Base-by-base conservation (phyloP, 2,888 invertebrate species). In the Mimumesa dahlbomi region DNA sequence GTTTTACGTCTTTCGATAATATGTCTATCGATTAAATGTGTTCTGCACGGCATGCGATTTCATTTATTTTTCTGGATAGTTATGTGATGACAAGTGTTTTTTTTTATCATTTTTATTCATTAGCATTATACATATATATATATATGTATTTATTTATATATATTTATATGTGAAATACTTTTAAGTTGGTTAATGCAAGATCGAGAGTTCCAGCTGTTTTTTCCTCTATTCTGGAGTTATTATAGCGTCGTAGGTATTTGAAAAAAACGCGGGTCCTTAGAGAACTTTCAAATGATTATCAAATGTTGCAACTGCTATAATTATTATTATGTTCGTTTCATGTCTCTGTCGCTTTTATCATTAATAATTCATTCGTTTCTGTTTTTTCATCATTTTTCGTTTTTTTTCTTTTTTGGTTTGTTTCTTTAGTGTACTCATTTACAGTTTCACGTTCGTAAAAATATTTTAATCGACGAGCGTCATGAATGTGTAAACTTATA, bases 231-330 rank as follows among this genome's bases (percentile, higher is more conserved):
- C 22, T 22, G 22, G 43, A 22, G n/a, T 21, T 13, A 13, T n/a
- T 9, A 1, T n/a, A 25, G 42, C 38, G 36, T n/a, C n/a, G n/a
- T 6, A 48, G 9, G 16, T 48, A 19, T 11, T 42, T 9, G 13
- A 36, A 61, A 54, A 21, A 38, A 54, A 16, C 25, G 11, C 29
- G 34, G 42, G 19, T 45, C 34, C 29, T 66, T 18, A 4, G 21
- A 54, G 43, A 75, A 82, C 77, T 82, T 82, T 82, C 82, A 76
- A 73, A 66, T 76, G 83, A 83, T 83, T 82, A 82, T 82, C 81
- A 79, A 82, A 70, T 73, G 75, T 79, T 77, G 38, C 64, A 50
- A 46, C 21, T 64, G 43, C 19, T 45, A 42, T n/a, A n/a, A n/a
- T n/a, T n/a, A n/a, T n/a, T n/a, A n/a, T n/a, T n/a, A n/a, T 18